phyloP scores from a whole-genome alignment of 2,797 vertebrate genomes.

The Siniperca undulata region DNA sequence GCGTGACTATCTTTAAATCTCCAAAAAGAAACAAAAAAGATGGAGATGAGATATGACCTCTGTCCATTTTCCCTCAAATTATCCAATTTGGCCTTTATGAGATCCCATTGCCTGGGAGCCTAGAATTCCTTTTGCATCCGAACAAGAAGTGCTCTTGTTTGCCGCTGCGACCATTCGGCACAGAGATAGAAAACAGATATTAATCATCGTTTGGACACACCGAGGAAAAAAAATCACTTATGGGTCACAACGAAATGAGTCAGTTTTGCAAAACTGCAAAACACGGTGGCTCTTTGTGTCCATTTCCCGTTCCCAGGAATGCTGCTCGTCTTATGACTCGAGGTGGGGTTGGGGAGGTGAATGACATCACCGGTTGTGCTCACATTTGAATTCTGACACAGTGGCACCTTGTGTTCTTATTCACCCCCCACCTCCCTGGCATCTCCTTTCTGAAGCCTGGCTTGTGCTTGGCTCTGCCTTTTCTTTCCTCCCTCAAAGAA shows the following conservation, averaged over 20 bases:
- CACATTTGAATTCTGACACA: constrained; percentile 93
- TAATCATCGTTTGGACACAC: constrained; percentile 97
- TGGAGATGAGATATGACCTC: constrained; percentile 87
- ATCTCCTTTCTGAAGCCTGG: constrained; percentile 85
- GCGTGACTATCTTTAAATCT: constrained; percentile 74
- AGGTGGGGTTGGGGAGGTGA: constrained; percentile 89
- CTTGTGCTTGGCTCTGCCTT: constrained; percentile 88
- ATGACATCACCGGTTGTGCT: constrained; percentile 95
- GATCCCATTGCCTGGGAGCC: constrained; percentile 88
- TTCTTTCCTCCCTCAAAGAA: constrained; percentile 90
- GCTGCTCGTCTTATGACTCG: constrained; percentile 92
- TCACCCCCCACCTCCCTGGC: constrained; percentile 67
- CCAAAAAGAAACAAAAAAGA: constrained; percentile 36
- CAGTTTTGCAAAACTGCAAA: constrained; percentile 90
- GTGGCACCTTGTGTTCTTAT: constrained; percentile 96
- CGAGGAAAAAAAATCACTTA: constrained; percentile 88
- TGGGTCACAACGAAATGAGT: constrained; percentile 92
- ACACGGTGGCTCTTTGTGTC: constrained; percentile 92
- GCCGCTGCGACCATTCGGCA: constrained; percentile 85
- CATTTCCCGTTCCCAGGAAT: constrained; percentile 91
- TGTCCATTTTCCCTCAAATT: constrained; percentile 89
- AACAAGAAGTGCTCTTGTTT: constrained; percentile 97
- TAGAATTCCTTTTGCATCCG: constrained; percentile 84
- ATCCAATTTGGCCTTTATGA: constrained; percentile 94
- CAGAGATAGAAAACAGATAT: constrained; percentile 95